phyloP scores from a whole-genome alignment of 2,113 vertebrate species.

The Centropus unirufus region DNA sequence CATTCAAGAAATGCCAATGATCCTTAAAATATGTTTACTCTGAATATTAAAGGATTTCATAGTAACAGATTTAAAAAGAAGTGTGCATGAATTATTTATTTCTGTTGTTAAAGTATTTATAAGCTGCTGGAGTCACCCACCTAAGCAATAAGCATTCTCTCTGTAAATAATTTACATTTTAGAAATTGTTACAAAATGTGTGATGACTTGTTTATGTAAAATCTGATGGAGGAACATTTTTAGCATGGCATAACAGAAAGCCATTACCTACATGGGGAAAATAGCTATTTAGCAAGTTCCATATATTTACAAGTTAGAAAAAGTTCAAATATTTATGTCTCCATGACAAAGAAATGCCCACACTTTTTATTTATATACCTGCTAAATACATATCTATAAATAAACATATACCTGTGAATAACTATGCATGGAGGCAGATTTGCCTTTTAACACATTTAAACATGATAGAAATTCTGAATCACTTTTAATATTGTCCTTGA shows the following conservation, averaged over 20 bases:
- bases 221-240: neutral
- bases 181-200: constrained; percentile 17
- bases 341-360: neutral
- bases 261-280: neutral
- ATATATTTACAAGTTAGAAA: neutral
- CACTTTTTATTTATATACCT: neutral
- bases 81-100: constrained; percentile 26
- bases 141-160: neutral
- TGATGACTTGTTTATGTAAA: constrained; percentile 16
- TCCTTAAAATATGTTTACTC: neutral
- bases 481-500: neutral
- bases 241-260: neutral
- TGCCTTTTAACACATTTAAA: neutral
- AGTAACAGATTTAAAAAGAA: neutral
- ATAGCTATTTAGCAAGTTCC: neutral
- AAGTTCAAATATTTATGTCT: neutral
- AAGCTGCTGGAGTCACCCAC: neutral
- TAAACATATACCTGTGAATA: neutral
- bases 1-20: neutral
- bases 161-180: constrained; percentile 46
- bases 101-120: constrained; percentile 30
- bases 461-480: neutral
- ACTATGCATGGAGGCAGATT: neutral
- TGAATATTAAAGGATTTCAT: constrained; percentile 5
- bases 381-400: neutral